Evolutionary conservation across 2,888 invertebrate species (phyloP), one percentile per base, ranked within the genome.

Genomic region (Oxystoma pomonae): DNA sequence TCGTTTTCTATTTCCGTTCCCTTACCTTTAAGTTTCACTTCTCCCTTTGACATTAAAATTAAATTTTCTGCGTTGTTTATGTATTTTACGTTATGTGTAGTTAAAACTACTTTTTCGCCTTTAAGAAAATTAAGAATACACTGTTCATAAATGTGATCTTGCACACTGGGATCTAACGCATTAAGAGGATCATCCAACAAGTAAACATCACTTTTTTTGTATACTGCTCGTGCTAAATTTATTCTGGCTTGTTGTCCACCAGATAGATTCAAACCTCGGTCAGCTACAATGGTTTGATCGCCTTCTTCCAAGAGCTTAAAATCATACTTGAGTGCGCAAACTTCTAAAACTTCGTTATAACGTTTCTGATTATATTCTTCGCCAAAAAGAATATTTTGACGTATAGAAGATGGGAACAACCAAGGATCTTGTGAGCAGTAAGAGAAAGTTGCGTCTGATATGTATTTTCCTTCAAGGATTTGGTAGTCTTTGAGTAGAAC

Each of bases 131-230:
- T 67, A 51, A 73, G 82, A 58, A 91, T 84, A 73, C 90, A 92
- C 75, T 89, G 85, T 74, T 93, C 90, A 80, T 94, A 95, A 70
- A 96, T 83, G 78, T 91, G 90, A 0, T 90, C 86, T 1, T 92
- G 91, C 1, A 95, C 94, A 20, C 63, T 67, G 0, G 92, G 86
- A 80, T 95, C 95, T 16, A 95, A 92, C 0, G 95, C 94, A 68
- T 92, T 89, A n/a, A 95, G 81, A 0, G 94, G 94, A 80, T 95
- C 95, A 77, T 95, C 95, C 57, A 96, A 80, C 5, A 95, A 80
- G 75, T 93, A 95, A 66, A 94, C 88, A 65, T 93, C 91, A 0
- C 91, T 87, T 62, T 92, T 86, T 52, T 89, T 87, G 79, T 94
- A 94, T 1, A 94, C 86, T 0, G 93, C 89, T 69, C 95, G 86